Evolutionary conservation across 1,140 invertebrate species (phyloP).

Genomic region (Nasonia longicornis): DNA sequence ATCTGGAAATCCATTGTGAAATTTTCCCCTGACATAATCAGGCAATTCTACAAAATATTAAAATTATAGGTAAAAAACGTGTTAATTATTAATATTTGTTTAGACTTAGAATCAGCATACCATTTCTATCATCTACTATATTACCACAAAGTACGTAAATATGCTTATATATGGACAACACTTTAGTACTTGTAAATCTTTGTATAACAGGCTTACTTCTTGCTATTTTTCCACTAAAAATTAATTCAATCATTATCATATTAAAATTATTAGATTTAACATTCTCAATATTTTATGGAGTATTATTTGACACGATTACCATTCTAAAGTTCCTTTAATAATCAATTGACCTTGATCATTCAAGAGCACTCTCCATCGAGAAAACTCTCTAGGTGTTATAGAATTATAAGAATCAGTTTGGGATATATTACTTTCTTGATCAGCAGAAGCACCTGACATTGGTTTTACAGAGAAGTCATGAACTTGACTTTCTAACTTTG

Average conservation of each 20-base stretch:
- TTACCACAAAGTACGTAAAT: constrained; percentile 57
- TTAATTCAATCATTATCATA: neutral
- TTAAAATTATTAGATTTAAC: neutral
- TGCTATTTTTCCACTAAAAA: constrained; percentile 54
- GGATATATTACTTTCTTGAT: constrained; percentile 1
- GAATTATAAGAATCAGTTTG: neutral
- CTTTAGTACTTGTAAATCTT: constrained; percentile 48
- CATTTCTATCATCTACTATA: constrained; percentile 55
- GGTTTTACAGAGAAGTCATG: constrained; percentile 9
- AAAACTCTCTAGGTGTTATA: constrained; percentile 49
- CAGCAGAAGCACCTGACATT: neutral
- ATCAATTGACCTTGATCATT: constrained; percentile 54
- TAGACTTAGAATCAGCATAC: constrained; percentile 47
- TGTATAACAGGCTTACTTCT: constrained; percentile 59
- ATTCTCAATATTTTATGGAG: constrained; percentile 13
- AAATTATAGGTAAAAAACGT: constrained; percentile 13
- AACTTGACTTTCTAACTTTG: neutral
- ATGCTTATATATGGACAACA: constrained; percentile 58
- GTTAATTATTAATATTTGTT: constrained; percentile 12
- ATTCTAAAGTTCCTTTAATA: constrained; percentile 58
- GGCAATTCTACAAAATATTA: constrained; percentile 56
- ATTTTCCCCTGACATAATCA: constrained; percentile 61
- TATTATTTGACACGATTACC: constrained; percentile 45
- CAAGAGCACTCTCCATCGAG: constrained; percentile 56
- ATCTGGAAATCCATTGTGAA: constrained; percentile 65